Percentiles rank a stretch among this genome's conserved stretches.
phyloP scores from a whole-genome alignment of 2,113 vertebrate genomes.

The Gavialis gangeticus region DNA sequence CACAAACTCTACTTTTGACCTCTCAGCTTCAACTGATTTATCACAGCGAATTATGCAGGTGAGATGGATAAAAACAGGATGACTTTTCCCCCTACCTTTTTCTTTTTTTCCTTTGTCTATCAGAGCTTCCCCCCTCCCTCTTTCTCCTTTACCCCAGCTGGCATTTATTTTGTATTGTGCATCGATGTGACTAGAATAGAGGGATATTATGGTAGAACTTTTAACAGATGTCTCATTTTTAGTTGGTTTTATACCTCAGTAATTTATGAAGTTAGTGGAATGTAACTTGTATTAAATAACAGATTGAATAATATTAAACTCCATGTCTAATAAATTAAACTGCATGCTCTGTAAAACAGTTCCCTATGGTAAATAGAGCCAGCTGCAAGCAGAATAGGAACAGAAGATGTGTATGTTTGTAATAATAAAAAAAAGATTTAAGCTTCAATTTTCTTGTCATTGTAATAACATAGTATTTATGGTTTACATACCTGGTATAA shows the following conservation, averaged over 20 bases:
- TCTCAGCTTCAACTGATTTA: conserved; percentile 85
- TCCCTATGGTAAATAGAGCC: conserved; percentile 81
- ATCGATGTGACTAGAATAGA: conserved; percentile 48
- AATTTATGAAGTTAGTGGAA: conserved; percentile 83
- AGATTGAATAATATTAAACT: conserved; percentile 81
- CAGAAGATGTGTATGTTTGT: conserved; percentile 74
- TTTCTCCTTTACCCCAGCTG: conserved; percentile 59
- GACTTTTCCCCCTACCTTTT: conserved; percentile 57
- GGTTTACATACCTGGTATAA: conserved; percentile 50
- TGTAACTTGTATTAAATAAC: conserved; percentile 82
- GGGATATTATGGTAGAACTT: conserved; percentile 53
- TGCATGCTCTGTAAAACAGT: conserved; percentile 76
- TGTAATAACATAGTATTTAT: conserved; percentile 75
- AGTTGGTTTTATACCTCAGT: conserved; percentile 73
- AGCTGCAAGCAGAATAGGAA: conserved; percentile 75
- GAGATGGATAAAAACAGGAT: conserved; percentile 83
- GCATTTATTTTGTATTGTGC: conserved; percentile 65
- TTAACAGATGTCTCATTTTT: conserved; percentile 81
- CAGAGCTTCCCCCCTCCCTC: conserved; percentile 34
- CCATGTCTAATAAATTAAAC: conserved; percentile 81
- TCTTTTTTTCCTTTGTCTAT: conserved; percentile 54
- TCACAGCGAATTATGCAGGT: conserved; percentile 84
- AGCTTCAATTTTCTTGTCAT: conserved; percentile 82
- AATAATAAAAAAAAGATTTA: conserved; percentile 78
- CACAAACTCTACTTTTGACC: conserved; percentile 81